Base-by-base conservation (phyloP, 2,797 vertebrate species). In the Varecia variegata region DNA sequence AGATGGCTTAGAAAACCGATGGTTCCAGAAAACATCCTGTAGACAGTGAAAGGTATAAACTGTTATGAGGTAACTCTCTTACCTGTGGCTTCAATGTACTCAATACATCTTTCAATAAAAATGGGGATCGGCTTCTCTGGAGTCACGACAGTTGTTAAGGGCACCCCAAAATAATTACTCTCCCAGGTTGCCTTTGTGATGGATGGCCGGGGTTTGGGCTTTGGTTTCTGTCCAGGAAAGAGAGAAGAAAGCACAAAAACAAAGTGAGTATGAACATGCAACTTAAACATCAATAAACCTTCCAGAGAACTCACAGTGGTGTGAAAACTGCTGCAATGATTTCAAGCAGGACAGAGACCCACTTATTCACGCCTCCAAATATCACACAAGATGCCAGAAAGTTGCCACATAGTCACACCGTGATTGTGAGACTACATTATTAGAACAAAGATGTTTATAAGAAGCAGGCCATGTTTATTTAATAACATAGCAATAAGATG, bases 91-190 rank as follows among this genome's bases (percentile, higher is more conserved):
- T 99, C 99, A 92, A 99, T 99, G 98, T 99, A 99, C 92, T 99
- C 99, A 70, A 99, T 99, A 97, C 99, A 99, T 92, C 99, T 99
- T 97, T 99, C 99, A 17, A 99, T 99, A 97, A 99, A 99, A 86
- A 99, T 18, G 0, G 99, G 99, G 96, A 99, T 99, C 0, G 99
- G 99, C 40, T 98, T 98, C 62, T 99, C 99, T 0, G 96, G 96
- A 11, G 98, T 99, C 92, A 99, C 99, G 17, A 99, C 99, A 1
- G 95, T 98, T 88, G 95, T 97, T 98, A 99, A 98, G 0, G 99
- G 99, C 84, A 99, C 98, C 71, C 99, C 99, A n/a, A 99, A 99
- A 97, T 99, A 99, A 98, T 98, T 99, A 98, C 99, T 99, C 93
- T 99, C 99, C 98, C 99, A 99, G 38, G 99, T 99, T 1, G 98